These are phyloP conservation scores for Eulemur coronatus DNA, from an alignment of 2,797 vertebrate genomes.

Conservation along the genomic window DNA sequence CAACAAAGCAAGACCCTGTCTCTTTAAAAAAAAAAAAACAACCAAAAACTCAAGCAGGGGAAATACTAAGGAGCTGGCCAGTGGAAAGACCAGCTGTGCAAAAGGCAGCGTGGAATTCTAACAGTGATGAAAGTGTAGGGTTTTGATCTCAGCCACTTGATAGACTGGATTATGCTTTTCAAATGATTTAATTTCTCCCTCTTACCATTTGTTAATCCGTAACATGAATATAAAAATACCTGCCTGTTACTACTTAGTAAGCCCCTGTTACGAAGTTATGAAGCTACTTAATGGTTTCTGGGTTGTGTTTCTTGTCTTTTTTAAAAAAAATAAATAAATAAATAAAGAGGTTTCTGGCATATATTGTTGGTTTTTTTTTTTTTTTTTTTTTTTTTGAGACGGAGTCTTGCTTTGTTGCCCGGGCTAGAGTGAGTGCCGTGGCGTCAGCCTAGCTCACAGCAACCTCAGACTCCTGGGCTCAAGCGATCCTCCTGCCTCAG, in stretches of 20 bases:
- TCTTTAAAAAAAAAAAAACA: neutral
- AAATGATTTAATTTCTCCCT: neutral
- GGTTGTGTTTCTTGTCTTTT: neutral
- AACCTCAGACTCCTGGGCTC: too few species aligned
- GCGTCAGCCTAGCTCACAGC: too few species aligned
- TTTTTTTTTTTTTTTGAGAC: too few species aligned
- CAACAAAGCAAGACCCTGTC: neutral
- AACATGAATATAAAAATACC: neutral
- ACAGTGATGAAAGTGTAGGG: neutral
- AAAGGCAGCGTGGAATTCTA: neutral
- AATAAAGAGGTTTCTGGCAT: neutral
- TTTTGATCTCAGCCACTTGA: neutral
- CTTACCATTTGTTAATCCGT: neutral
- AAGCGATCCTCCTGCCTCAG: too few species aligned
- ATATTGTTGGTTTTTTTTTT: too few species aligned
- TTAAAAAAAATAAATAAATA: too few species aligned
- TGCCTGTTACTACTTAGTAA: neutral
- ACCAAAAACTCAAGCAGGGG: neutral
- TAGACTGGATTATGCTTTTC: neutral
- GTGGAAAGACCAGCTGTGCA: neutral
- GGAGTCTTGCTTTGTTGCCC: too few species aligned
- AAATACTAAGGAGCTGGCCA: neutral
- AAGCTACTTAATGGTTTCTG: neutral
- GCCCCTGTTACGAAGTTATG: neutral
- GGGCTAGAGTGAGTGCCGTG: too few species aligned